These are phyloP conservation scores for Stenodera caucasica DNA, from an alignment of 2,888 invertebrate species.

Conservation along the genomic window DNA sequence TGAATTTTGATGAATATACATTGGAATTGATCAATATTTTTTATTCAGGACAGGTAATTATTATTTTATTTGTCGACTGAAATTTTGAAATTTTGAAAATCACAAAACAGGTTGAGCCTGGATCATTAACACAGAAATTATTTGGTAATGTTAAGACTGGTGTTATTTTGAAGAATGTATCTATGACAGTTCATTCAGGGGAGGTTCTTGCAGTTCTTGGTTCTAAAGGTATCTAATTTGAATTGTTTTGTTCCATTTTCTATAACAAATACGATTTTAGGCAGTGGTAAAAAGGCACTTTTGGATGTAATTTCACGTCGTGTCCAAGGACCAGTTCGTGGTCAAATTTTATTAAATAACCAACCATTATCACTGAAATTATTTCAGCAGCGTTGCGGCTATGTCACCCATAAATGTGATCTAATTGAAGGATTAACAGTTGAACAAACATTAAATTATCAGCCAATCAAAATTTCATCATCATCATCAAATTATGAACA, in stretches of 20 bases:
- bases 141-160: slow-evolving; percentile 81
- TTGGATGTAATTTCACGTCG: slow-evolving; percentile 88
- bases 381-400: slow-evolving; percentile 84
- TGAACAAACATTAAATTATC: slow-evolving; percentile 80
- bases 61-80: no score
- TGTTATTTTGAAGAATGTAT: slow-evolving; percentile 89
- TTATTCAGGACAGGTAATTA: slow-evolving; percentile 83
- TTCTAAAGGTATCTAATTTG: slow-evolving; percentile 84
- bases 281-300: slow-evolving; percentile 92
- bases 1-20: slow-evolving; percentile 83
- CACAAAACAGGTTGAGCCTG: slow-evolving; percentile 70
- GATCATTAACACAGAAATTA: slow-evolving; percentile 72
- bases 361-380: slow-evolving; percentile 77
- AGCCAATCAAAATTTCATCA: slow-evolving; percentile 69
- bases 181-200: slow-evolving; percentile 86
- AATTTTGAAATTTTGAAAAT: no score
- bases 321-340: slow-evolving; percentile 79
- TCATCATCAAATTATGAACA: slow-evolving; percentile 49
- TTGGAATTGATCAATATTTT: slow-evolving; percentile 86
- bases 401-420: slow-evolving; percentile 84
- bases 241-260: background rate
- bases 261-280: slow-evolving; percentile 55
- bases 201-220: slow-evolving; percentile 93
- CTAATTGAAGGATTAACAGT: slow-evolving; percentile 86
- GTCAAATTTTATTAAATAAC: slow-evolving; percentile 87